Conservation (phyloP, 2,888 invertebrate species). For the Rosalia funebris region DNA sequence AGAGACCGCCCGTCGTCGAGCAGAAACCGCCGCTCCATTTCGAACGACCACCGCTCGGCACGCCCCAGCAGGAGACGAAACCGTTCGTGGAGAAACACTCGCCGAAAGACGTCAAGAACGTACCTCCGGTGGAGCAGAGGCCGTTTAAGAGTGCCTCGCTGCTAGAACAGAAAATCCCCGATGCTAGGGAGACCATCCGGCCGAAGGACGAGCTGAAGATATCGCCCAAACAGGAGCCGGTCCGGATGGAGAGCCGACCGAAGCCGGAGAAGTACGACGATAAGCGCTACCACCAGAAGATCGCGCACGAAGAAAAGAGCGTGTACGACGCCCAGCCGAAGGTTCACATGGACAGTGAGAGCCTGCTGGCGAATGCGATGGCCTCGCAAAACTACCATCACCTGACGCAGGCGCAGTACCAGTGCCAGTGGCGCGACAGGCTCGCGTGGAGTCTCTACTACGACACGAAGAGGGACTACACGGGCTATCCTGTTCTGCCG, state of each 20-base stretch:
- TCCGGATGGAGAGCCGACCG: constrained; percentile 54
- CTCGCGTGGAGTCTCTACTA: constrained; percentile 69
- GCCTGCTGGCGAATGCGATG: constrained; percentile 70
- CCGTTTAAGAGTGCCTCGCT: constrained; percentile 32
- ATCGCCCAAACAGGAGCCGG: constrained; percentile 58
- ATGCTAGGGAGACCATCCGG: constrained; percentile 53
- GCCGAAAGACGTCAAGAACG: constrained; percentile 63
- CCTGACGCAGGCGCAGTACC: constrained; percentile 68
- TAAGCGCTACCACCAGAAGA: constrained; percentile 52
- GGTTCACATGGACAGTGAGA: constrained; percentile 62
- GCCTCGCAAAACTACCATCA: constrained; percentile 74
- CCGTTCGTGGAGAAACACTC: constrained; percentile 60
- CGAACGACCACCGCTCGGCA: background rate
- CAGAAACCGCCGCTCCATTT: constrained; percentile 8
- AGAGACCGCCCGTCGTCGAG: background rate
- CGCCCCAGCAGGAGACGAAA: constrained; percentile 51
- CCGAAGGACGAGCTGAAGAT: constrained; percentile 64
- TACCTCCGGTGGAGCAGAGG: constrained; percentile 65
- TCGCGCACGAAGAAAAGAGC: constrained; percentile 50
- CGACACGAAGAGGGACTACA: constrained; percentile 64
- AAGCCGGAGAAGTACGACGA: constrained; percentile 64
- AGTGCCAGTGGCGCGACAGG: constrained; percentile 73
- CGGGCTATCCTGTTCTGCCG: constrained; percentile 58
- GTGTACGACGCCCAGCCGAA: constrained; percentile 56
- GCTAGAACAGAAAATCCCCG: constrained; percentile 61